phyloP scores from a whole-genome alignment of 2,888 invertebrate species.

The Volucella inflata region DNA sequence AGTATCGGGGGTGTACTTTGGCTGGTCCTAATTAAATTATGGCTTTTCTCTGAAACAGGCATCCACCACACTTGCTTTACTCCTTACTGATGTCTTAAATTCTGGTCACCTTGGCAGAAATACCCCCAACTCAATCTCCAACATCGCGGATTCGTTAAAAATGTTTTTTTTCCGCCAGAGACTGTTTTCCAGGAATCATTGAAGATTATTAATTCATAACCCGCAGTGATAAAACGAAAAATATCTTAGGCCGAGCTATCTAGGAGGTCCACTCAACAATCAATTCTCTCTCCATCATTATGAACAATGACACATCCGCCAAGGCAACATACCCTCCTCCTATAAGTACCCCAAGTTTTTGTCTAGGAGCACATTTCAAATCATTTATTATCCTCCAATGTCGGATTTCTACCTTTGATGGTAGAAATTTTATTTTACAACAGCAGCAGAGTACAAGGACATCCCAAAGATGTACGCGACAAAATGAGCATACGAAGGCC shows the following conservation, averaged over 20 bases:
- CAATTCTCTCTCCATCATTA: conserved; percentile 49
- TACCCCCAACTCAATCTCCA: no score
- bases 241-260: background rate
- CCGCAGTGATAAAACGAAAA: background rate
- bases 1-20: no score
- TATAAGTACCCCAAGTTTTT: conserved; percentile 51
- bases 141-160: no score
- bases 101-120: no score
- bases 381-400: conserved; percentile 50
- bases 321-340: conserved; percentile 43
- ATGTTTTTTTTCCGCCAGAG: no score
- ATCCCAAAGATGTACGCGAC: conserved; percentile 33
- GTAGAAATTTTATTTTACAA: background rate
- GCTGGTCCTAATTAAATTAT: no score
- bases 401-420: conserved; percentile 25
- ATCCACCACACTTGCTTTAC: no score
- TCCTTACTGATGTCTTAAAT: no score
- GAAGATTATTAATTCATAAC: background rate
- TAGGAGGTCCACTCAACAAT: conserved; percentile 61
- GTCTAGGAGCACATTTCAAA: conserved; percentile 27
- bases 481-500: conserved; percentile 37
- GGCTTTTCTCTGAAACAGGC: no score
- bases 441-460: conserved; percentile 35
- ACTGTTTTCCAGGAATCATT: no score
- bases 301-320: conserved; percentile 54